Base-by-base conservation (phyloP, 2,113 vertebrate species). In the Ceratotherium simum region DNA sequence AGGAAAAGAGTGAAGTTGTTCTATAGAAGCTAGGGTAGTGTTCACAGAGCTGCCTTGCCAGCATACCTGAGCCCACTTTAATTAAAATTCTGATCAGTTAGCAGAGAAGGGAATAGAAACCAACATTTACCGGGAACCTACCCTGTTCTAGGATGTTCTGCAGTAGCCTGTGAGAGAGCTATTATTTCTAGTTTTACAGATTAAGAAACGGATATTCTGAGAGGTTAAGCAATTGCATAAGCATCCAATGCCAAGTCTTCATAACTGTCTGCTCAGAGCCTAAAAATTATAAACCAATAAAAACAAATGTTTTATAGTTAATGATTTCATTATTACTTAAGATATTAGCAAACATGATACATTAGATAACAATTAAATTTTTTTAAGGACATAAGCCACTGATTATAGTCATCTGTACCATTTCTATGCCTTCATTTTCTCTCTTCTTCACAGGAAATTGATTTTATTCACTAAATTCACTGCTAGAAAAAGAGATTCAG, bases 391-490 rank as follows among this genome's bases (percentile, higher is more conserved):
- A 0, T 65, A 46, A 84, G 33, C 64, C 25, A 54, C 33, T 88
- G 27, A 76, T 75, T 33, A 48, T 10, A 60, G 73, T 80, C 23
- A 3, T 64, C 36, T 64, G 7, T 93, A 51, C 27, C 39, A 65
- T 96, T 90, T 90, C 23, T 36, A 29, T 93, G 65, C 46, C 29
- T 69, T 78, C n/a, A 91, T 58, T 13, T 21, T 88, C 39, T 94
- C 31, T 97, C n/a, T 70, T 58, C n/a, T 70, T 88, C 64, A 73
- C 8, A 80, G 31, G n/a, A 70, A 58, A 95, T 78, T 82, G 23
- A 64, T 95, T 93, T 85, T 90, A 73, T 56, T 90, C 33, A 94
- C 12, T 95, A 96, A 95, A 91, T 95, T 81, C 17, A 86, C 36
- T 95, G 31, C 13, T 91, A 75, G n/a, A 56, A 81, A 81, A 90